Evolutionary conservation across 2,888 invertebrate species (phyloP).

Genomic region (Subacronicta megacephala): DNA sequence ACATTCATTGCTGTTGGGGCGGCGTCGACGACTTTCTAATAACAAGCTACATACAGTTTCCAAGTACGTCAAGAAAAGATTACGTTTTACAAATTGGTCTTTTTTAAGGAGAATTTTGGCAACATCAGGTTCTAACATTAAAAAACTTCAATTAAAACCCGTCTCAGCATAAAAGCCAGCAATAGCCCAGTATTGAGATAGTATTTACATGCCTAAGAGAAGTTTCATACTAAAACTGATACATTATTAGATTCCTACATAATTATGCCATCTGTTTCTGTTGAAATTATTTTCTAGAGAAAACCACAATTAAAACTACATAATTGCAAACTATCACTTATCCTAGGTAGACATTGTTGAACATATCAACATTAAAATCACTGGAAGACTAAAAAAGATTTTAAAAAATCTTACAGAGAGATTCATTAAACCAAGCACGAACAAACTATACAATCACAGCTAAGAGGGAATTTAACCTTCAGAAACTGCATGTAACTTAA

Average conservation of each 20-base stretch:
- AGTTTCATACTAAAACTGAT: too few species aligned
- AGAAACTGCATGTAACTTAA: constrained; percentile 56
- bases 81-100: background rate
- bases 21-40: constrained; percentile 28
- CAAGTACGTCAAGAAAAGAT: constrained; percentile 1
- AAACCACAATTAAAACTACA: constrained; percentile 33
- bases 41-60: constrained; percentile 51
- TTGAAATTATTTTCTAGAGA: background rate
- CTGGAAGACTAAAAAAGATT: constrained; percentile 43
- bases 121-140: background rate
- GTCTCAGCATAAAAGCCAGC: too few species aligned
- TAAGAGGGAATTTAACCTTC: constrained; percentile 20
- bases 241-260: too few species aligned
- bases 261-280: too few species aligned
- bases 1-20: constrained; percentile 38
- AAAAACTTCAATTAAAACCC: too few species aligned
- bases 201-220: too few species aligned
- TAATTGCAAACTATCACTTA: constrained; percentile 36
- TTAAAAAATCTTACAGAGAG: constrained; percentile 24
- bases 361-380: constrained; percentile 16
- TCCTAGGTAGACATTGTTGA: constrained; percentile 25
- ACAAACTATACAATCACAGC: constrained; percentile 10
- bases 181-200: too few species aligned
- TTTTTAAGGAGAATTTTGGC: constrained; percentile 15
- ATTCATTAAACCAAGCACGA: constrained; percentile 19